Base-by-base conservation (phyloP, 2,797 vertebrate genomes). In the Crocodylus rhombifer region DNA sequence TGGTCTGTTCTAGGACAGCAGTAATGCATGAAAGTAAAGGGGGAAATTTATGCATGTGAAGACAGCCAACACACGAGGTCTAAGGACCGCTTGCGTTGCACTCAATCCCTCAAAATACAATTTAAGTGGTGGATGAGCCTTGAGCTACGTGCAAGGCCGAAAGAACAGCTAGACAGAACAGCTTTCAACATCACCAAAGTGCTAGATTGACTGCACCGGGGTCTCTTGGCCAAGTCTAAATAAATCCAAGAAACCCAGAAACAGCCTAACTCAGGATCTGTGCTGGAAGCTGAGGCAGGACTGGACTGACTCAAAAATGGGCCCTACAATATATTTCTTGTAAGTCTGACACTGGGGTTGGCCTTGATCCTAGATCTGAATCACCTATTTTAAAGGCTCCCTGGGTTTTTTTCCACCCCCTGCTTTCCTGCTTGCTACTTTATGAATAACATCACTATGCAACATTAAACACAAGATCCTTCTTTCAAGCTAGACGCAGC, bases 271-370 rank as follows among this genome's bases (percentile, higher is more conserved):
- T 1, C 60, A 36, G 71, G 65, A 82, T 65, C 28, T 30, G 15
- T 0, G 1, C 58, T 0, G 0, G 73, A 51, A 25, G 36, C 1
- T 0, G 2, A 23, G 17, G 1, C 33, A 2, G 30, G 78, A 82
- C n/a, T 2, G 0, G 55, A 11, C 77, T 73, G 78, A 80, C 13
- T 4, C 3, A 60, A 61, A 33, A 10, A 57, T 58, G 23, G 33
- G 11, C 79, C 18, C 73, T 62, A 5, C 42, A 14, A 58, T 42
- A 14, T 16, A 11, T 80, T 90, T 65, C 90, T 87, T 4, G 14
- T 12, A 26, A 82, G 21, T 60, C 7, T 65, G 20, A 20, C 73
- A 51, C 67, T 7, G n/a, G 67, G 55, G 23, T 90, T 78, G 88
- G 84, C 80, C 82, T 88, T 28, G 82, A 67, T 6, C 58, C 1